A percentile compares a stretch with the other conserved stretches of the same genome.
These are phyloP conservation scores for Actias luna DNA, from an alignment of 2,888 invertebrate species.

Conservation along the genomic window DNA sequence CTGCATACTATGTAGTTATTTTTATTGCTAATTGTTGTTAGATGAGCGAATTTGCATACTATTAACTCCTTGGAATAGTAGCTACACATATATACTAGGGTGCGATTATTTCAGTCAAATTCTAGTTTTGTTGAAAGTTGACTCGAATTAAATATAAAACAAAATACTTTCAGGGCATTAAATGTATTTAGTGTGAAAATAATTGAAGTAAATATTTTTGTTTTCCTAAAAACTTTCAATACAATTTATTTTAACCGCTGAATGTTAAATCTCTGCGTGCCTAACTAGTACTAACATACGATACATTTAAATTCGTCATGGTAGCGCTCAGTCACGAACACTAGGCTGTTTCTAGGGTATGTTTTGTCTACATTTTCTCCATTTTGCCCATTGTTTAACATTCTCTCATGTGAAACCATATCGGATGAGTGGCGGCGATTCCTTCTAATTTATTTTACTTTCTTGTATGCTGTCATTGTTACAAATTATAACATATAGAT, in stretches of 20 bases:
- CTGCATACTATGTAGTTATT: neutral
- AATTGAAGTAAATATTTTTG: neutral
- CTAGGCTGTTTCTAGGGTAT: slow-evolving; percentile 3
- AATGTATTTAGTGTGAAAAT: no score
- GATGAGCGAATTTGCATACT: neutral
- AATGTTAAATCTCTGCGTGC: neutral
- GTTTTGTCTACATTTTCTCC: slow-evolving; percentile 6
- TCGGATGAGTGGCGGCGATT: neutral
- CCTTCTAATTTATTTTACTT: neutral
- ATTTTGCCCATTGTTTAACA: slow-evolving; percentile 6
- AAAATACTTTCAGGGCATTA: no score
- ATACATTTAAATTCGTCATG: neutral
- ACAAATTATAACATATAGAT: neutral
- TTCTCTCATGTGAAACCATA: slow-evolving; percentile 8
- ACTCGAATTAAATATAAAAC: no score
- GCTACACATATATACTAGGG: no score
- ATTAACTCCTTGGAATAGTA: no score
- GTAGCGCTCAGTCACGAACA: neutral
- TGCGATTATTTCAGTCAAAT: no score
- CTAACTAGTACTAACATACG: neutral
- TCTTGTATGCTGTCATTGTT: neutral
- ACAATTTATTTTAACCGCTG: neutral
- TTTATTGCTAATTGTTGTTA: neutral
- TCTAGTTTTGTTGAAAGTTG: no score
- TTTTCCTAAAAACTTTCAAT: neutral